phyloP scores from a whole-genome alignment of 2,888 invertebrate genomes.

The Eupithecia subfuscata region DNA sequence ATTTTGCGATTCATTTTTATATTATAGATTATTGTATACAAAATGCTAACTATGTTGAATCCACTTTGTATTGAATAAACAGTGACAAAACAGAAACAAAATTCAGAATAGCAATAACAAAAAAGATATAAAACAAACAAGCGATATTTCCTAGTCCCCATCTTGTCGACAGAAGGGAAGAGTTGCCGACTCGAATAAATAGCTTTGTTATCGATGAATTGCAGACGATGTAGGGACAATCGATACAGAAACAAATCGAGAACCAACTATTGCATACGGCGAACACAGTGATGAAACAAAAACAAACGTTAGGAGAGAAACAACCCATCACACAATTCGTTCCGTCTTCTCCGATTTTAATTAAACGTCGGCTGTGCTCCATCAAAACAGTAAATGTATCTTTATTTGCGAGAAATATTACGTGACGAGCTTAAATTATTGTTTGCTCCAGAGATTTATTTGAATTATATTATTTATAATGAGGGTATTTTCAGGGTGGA shows the following conservation, averaged over 20 bases:
- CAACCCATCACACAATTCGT: slow-evolving; percentile 52
- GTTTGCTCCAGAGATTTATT: slow-evolving; percentile 50
- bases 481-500: slow-evolving; percentile 32
- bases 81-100: not conserved
- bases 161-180: slow-evolving; percentile 45
- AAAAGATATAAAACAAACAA: slow-evolving; percentile 47
- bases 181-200: slow-evolving; percentile 47
- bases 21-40: not conserved
- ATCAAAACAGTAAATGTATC: slow-evolving; percentile 47
- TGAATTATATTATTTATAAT: slow-evolving; percentile 41
- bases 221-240: slow-evolving; percentile 45
- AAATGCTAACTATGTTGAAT: not conserved
- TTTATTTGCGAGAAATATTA: slow-evolving; percentile 54
- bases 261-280: slow-evolving; percentile 40
- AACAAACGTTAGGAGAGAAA: slow-evolving; percentile 41
- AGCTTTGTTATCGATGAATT: slow-evolving; percentile 54
- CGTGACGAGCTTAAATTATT: slow-evolving; percentile 50
- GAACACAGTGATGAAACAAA: slow-evolving; percentile 36
- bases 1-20: no score
- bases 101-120: slow-evolving; percentile 26
- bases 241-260: slow-evolving; percentile 51
- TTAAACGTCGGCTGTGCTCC: slow-evolving; percentile 54
- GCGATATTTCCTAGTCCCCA: slow-evolving; percentile 37
- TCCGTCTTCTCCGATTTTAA: slow-evolving; percentile 59
- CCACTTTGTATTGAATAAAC: not conserved